Evolutionary conservation across 23 tunicate species (phyloP).

Genomic region (Trididemnum clinides): DNA sequence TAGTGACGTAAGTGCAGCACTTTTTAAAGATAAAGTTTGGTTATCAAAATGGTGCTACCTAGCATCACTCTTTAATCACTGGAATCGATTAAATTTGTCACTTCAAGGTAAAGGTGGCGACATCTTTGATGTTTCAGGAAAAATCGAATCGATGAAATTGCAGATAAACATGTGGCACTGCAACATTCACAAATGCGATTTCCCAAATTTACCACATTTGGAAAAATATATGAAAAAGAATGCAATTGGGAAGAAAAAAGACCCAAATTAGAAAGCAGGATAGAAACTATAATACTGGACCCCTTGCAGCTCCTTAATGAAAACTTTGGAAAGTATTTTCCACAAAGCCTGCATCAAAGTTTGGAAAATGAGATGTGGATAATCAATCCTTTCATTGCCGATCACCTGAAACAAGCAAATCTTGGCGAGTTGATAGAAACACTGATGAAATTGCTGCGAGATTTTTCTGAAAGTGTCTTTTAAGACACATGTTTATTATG

Average conservation of each 20-base stretch:
- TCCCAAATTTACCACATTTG: conserved; percentile 9
- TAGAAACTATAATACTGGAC: conserved; percentile 6
- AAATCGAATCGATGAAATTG: background rate
- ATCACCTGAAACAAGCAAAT: too few relatives aligned
- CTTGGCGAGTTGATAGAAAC: too few relatives aligned
- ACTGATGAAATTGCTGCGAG: background rate
- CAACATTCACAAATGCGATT: background rate
- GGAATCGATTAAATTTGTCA: too few relatives aligned
- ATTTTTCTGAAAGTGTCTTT: conserved; percentile 22
- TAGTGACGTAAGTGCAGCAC: too few relatives aligned
- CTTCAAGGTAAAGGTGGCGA: too few relatives aligned
- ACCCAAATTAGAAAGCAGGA: background rate
- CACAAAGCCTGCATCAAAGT: conserved; percentile 15
- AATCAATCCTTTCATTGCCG: too few relatives aligned
- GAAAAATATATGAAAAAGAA: background rate
- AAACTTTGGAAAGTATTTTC: background rate
- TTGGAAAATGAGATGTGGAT: too few relatives aligned
- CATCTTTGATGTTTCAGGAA: background rate
- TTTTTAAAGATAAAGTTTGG: too few relatives aligned
- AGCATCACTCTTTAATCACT: conserved; percentile 13
- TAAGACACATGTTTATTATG: too few relatives aligned
- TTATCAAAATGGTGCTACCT: background rate
- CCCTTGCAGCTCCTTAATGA: background rate
- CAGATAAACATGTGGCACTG: background rate
- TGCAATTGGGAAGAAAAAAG: conserved; percentile 6